Conservation (phyloP, 2,113 vertebrate genomes). For the Campylorhamphus procurvoides region DNA sequence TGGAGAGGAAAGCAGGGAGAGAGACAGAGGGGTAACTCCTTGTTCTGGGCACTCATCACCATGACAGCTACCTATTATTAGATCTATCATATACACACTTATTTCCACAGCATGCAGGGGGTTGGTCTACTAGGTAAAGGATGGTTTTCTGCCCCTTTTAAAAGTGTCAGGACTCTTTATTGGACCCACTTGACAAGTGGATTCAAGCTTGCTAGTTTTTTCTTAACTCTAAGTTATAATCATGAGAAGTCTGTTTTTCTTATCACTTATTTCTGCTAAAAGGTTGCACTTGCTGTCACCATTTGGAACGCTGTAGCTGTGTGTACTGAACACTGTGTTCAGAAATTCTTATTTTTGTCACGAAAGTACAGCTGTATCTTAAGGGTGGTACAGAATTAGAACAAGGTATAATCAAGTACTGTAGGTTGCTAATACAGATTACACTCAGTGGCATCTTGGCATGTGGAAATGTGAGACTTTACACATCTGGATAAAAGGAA, state of each 20-base stretch:
- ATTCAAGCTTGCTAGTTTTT: background rate
- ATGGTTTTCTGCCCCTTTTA: background rate
- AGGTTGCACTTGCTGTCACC: constrained; percentile 7
- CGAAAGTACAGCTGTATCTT: constrained; percentile 8
- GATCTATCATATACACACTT: background rate
- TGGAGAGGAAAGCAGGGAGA: background rate
- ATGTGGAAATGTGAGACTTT: background rate
- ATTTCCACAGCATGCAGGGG: background rate
- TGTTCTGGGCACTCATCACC: constrained; percentile 21
- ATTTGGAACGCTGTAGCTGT: background rate
- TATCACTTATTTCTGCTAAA: background rate
- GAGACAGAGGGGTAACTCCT: background rate
- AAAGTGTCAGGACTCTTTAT: background rate
- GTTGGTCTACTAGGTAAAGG: background rate
- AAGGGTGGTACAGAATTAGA: constrained; percentile 12
- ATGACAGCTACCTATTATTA: constrained; percentile 27
- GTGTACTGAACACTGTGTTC: constrained; percentile 21
- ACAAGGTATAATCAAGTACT: background rate
- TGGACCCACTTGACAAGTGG: background rate
- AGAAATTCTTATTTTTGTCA: constrained; percentile 49
- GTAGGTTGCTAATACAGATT: background rate
- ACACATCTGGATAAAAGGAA: background rate
- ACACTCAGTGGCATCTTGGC: background rate
- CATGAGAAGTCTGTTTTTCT: background rate
- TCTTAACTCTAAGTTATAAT: background rate